Base-by-base conservation (phyloP, 2,113 vertebrate genomes). In the Thymallus thymallus region DNA sequence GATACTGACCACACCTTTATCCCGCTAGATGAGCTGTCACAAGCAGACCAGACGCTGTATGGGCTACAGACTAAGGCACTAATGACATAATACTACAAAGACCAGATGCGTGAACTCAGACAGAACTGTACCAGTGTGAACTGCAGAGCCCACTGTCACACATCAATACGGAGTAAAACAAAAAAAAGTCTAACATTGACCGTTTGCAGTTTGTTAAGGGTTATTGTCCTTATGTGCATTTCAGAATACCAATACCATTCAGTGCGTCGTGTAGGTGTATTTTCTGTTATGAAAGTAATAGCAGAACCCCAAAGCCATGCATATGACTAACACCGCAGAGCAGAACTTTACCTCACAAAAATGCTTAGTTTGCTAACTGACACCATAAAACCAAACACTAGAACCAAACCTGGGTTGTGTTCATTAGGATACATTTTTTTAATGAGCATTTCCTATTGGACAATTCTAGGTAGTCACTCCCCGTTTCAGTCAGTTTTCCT, bases 21-120 rank as follows among this genome's bases (percentile, higher is more conserved):
- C 73, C 79, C 78, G 69, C 71, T 76, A 86, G 35, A 20, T 35
- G 29, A 78, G 58, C 75, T 61, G 76, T 85, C 67, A 76, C 66
- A 76, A 85, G 77, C 77, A 78, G 74, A 83, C 68, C 74, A 78
- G 80, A 87, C 58, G 76, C 70, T 81, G 82, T 81, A 86, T 86
- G 87, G 71, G 74, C 88, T 90, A 90, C 73, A 22, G 80, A 90
- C 90, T 92, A 92, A 92, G 91, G 91, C 90, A 92, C 91, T 91
- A 92, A 90, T 87, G 16, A 41, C 35, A 51, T 51, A 51, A 88
- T 82, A 87, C 86, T 87, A 92, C 87, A 86, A 76, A 87, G 80
- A 61, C 82, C 69, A 82, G 81, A 86, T 82, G 82, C 82, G 79
- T 76, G 79, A 64, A 79, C 69, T 60, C 62, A 60, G 56, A 26